Conservation (phyloP, 2,113 vertebrate species). For the Bagarius yarrelli region DNA sequence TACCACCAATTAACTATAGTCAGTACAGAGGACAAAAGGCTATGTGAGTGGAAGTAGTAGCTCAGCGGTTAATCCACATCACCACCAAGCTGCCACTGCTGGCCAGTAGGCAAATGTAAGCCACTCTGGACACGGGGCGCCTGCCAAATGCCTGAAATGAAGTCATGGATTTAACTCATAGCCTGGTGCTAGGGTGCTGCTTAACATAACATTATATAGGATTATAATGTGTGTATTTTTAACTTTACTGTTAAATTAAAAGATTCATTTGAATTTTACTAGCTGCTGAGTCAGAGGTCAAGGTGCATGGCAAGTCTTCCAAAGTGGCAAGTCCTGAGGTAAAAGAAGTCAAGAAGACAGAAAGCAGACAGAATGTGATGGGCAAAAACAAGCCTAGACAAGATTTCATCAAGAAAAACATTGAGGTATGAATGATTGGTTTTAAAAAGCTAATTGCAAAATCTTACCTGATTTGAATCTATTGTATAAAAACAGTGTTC, state of each 20-base stretch:
- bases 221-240: not conserved
- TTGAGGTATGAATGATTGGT: constrained; percentile 53
- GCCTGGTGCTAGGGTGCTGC: too few species aligned
- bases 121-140: too few species aligned
- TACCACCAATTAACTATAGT: too few species aligned
- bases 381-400: constrained; percentile 66
- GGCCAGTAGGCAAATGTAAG: too few species aligned
- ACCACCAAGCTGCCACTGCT: too few species aligned
- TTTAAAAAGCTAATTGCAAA: not conserved
- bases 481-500: not conserved
- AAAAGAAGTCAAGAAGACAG: constrained; percentile 41
- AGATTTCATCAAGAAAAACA: constrained; percentile 88
- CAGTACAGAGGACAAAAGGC: too few species aligned
- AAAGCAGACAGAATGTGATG: constrained; percentile 50
- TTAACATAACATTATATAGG: not conserved
- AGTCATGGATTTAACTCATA: too few species aligned
- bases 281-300: not conserved
- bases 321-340: constrained; percentile 42
- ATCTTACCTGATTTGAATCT: not conserved
- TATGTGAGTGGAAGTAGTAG: too few species aligned
- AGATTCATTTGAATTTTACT: not conserved
- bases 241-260: not conserved
- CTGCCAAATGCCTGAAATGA: too few species aligned
- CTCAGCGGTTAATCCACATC: too few species aligned
- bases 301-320: not conserved